Evolutionary conservation across 2,888 invertebrate species (phyloP).

Genomic region (Dryadula phaetusa): DNA sequence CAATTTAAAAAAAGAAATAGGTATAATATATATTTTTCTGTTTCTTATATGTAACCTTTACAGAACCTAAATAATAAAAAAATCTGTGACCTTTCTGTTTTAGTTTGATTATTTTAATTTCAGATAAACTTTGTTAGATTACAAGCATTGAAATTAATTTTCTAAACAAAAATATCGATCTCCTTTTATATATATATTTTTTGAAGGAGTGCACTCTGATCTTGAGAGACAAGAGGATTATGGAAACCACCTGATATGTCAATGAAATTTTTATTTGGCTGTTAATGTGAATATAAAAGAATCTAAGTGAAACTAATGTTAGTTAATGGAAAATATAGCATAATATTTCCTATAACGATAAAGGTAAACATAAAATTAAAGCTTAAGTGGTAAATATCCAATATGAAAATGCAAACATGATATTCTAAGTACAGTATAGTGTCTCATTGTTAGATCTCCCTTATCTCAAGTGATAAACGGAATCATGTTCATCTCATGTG

Average conservation of each 20-base stretch:
- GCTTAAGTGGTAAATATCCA: slow-evolving; percentile 42
- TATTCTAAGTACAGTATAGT: slow-evolving; percentile 56
- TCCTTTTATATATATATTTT: background rate
- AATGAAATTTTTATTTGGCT: too few relatives aligned
- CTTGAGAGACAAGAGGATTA: slow-evolving; percentile 7
- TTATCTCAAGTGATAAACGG: slow-evolving; percentile 45
- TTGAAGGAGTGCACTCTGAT: slow-evolving; percentile 4
- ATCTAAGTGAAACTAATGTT: too few relatives aligned
- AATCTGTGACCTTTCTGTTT: too few relatives aligned
- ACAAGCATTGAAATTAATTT: background rate
- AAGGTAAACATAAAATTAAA: background rate
- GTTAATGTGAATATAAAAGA: too few relatives aligned
- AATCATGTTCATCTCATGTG: slow-evolving; percentile 33
- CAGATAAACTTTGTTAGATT: too few relatives aligned
- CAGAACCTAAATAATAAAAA: background rate
- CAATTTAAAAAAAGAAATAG: too few relatives aligned
- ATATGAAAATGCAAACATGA: slow-evolving; percentile 51
- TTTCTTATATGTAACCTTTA: too few relatives aligned
- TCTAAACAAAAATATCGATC: background rate
- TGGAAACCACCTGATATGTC: slow-evolving; percentile 10
- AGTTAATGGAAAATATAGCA: too few relatives aligned
- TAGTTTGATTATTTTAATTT: too few relatives aligned
- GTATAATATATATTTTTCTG: too few relatives aligned
- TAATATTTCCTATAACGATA: background rate
- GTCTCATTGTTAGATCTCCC: slow-evolving; percentile 54